A percentile compares a stretch with the other conserved stretches of the same genome.
These are phyloP conservation scores for Bombus confusus DNA, from an alignment of 1,140 invertebrate species.

Conservation along the genomic window DNA sequence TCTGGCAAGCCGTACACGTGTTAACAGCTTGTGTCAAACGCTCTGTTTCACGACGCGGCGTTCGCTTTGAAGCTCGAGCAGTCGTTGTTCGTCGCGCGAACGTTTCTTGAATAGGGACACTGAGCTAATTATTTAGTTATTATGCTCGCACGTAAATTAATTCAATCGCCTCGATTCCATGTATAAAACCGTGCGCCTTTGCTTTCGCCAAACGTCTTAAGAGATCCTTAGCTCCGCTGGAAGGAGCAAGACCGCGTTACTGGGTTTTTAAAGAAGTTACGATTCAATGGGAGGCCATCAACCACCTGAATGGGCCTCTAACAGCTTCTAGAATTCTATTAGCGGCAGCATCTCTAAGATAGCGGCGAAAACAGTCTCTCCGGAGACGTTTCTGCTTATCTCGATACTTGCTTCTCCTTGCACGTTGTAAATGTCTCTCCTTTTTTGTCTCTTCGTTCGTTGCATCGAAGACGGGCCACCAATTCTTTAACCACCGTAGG, in stretches of 20 bases:
- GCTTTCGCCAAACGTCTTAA: neutral
- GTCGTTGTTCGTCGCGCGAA: neutral
- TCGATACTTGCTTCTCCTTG: neutral
- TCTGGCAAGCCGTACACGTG: slow-evolving; percentile 55
- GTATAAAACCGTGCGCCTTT: neutral
- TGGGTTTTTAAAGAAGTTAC: slow-evolving; percentile 44
- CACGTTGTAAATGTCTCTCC: neutral
- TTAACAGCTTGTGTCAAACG: slow-evolving; percentile 57
- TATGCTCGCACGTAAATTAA: too few species aligned
- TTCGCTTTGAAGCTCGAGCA: neutral
- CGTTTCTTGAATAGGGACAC: neutral
- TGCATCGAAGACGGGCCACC: too few species aligned
- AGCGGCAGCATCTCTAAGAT: slow-evolving; percentile 14
- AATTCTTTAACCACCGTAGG: neutral
- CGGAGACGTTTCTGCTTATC: slow-evolving; percentile 14
- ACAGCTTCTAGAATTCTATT: slow-evolving; percentile 50
- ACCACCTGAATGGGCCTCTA: slow-evolving; percentile 26
- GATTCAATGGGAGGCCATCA: slow-evolving; percentile 34
- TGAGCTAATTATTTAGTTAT: neutral
- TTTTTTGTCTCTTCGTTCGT: neutral
- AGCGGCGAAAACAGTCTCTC: neutral
- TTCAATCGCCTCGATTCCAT: neutral
- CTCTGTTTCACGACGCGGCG: slow-evolving; percentile 16
- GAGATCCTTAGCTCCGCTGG: neutral
- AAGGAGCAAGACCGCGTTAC: neutral